phyloP scores from a whole-genome alignment of 2,113 vertebrate genomes.

The Corydoras maculifer region DNA sequence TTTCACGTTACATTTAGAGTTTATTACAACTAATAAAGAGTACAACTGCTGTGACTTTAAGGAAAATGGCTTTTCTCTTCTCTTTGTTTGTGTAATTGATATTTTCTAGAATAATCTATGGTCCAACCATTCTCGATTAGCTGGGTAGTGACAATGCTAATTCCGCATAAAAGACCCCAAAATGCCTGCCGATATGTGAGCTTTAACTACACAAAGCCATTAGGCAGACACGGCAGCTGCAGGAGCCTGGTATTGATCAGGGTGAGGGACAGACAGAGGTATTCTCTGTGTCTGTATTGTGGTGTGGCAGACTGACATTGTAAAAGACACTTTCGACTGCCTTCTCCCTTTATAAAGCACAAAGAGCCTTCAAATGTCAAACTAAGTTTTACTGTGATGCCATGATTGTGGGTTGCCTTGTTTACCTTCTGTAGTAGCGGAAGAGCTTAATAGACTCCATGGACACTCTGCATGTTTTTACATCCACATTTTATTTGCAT shows the following conservation, averaged over 20 bases:
- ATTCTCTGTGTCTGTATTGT: constrained; percentile 41
- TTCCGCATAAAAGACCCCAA: constrained; percentile 54
- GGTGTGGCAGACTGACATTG: constrained; percentile 32
- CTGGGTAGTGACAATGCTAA: constrained; percentile 51
- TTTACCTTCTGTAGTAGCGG: neutral
- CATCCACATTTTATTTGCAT: neutral
- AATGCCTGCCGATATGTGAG: constrained; percentile 52
- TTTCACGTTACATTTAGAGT: neutral
- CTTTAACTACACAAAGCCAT: constrained; percentile 51
- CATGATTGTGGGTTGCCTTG: constrained; percentile 4
- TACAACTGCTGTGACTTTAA: constrained; percentile 9
- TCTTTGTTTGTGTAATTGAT: constrained; percentile 42
- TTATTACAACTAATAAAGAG: neutral
- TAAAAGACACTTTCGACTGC: constrained; percentile 43
- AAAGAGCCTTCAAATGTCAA: constrained; percentile 24
- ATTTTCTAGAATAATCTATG: constrained; percentile 50
- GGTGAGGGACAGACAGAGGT: constrained; percentile 41
- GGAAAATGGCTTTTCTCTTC: constrained; percentile 28
- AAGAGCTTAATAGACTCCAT: neutral
- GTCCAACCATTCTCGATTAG: constrained; percentile 47
- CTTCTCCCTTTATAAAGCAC: constrained; percentile 37
- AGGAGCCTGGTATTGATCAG: constrained; percentile 42
- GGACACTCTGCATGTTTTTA: neutral
- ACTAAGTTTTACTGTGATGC: constrained; percentile 17
- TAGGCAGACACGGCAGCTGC: constrained; percentile 30